Conservation (phyloP, 2,888 invertebrate genomes). For the Perithous albicinctus region DNA sequence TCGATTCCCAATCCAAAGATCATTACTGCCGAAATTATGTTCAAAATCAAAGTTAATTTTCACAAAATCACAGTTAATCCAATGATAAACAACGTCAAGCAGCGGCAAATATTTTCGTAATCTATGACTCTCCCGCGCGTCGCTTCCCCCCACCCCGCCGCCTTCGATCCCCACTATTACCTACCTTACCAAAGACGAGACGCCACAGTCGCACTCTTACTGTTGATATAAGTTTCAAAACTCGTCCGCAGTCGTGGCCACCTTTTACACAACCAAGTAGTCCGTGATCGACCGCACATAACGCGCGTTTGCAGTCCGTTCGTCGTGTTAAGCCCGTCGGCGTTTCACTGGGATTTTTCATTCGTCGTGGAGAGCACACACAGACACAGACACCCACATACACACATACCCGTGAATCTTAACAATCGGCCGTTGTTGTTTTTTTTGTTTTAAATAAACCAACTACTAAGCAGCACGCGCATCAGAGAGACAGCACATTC, state of each 20-base stretch:
- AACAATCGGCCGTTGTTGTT: no score
- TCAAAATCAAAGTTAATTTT: not conserved
- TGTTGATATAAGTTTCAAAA: conserved; percentile 62
- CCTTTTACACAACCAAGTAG: conserved; percentile 63
- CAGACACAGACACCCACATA: no score
- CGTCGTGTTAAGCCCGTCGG: not conserved
- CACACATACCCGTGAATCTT: no score
- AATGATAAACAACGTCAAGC: no score
- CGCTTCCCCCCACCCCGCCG: conserved; percentile 34
- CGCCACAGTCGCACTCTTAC: conserved; percentile 35
- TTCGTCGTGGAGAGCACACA: conserved; percentile 35
- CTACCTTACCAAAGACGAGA: not conserved
- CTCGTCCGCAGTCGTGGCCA: conserved; percentile 52
- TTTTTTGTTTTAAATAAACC: no score
- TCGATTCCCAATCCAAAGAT: conserved; percentile 35
- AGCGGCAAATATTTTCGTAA: not conserved
- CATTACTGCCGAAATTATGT: conserved; percentile 10
- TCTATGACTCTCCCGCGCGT: conserved; percentile 38
- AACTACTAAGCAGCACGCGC: conserved; percentile 5
- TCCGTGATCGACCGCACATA: conserved; percentile 65
- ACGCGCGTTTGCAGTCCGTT: conserved; percentile 21
- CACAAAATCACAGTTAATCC: no score
- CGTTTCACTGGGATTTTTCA: conserved; percentile 32
- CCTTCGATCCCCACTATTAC: no score
- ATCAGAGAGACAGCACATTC: conserved; percentile 6